These are phyloP conservation scores for Hedychridium roseum DNA, from an alignment of 2,888 invertebrate genomes.

Conservation along the genomic window DNA sequence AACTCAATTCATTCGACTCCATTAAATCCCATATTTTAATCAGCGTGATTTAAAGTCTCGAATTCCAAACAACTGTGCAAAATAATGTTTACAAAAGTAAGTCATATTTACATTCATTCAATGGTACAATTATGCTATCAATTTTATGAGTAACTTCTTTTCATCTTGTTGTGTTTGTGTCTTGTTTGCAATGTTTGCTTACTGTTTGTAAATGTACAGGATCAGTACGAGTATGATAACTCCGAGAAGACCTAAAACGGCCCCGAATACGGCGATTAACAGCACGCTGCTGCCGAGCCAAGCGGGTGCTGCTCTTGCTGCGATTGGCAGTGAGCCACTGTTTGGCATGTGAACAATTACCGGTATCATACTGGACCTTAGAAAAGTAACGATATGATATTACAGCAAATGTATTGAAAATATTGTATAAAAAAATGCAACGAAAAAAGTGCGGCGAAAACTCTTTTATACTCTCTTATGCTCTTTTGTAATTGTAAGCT, in stretches of 20 bases:
- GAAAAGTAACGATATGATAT: slow-evolving; percentile 7
- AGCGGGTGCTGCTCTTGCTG: slow-evolving; percentile 64
- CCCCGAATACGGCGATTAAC: slow-evolving; percentile 73
- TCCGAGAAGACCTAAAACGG: slow-evolving; percentile 76
- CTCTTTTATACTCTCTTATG: background rate
- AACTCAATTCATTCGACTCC: too few species aligned
- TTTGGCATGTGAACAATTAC: slow-evolving; percentile 65
- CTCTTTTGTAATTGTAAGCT: background rate
- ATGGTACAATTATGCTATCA: too few species aligned
- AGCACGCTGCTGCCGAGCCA: slow-evolving; percentile 65
- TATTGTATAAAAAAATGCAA: too few species aligned
- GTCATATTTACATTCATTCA: too few species aligned
- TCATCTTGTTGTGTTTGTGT: too few species aligned
- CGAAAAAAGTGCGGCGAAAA: too few species aligned
- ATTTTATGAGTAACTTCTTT: too few species aligned
- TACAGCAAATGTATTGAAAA: too few species aligned
- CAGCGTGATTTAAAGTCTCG: too few species aligned
- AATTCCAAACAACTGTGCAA: background rate
- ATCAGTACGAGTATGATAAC: slow-evolving; percentile 79
- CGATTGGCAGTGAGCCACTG: slow-evolving; percentile 51
- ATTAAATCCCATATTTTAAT: too few species aligned
- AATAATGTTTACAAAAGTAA: background rate
- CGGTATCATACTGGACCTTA: slow-evolving; percentile 62
- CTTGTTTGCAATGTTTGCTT: too few species aligned
- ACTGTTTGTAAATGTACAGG: slow-evolving; percentile 80